phyloP scores from a whole-genome alignment of 2,113 vertebrate species.

The Melospiza georgiana region DNA sequence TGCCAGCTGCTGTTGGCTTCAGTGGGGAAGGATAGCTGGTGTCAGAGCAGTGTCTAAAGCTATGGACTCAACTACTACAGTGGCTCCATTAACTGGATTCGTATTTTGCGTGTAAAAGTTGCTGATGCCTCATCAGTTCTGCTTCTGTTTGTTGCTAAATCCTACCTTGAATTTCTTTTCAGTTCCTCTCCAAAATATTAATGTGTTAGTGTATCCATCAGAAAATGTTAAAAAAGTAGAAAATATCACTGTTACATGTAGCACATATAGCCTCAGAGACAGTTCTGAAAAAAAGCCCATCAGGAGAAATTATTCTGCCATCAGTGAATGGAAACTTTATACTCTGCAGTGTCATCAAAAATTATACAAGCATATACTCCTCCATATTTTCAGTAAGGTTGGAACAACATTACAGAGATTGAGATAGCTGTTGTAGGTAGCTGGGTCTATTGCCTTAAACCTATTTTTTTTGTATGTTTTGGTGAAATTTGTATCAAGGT shows the following conservation, averaged over 20 bases:
- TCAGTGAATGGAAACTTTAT: slow-evolving; percentile 19
- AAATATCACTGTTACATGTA: slow-evolving; percentile 29
- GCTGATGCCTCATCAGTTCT: neutral
- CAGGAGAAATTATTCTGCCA: slow-evolving; percentile 3
- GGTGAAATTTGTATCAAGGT: neutral
- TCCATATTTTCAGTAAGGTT: slow-evolving; percentile 15
- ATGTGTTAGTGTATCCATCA: slow-evolving; percentile 11
- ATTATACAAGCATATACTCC: neutral
- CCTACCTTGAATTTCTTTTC: neutral
- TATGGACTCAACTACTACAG: accelerated
- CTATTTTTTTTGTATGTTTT: neutral
- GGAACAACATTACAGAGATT: neutral
- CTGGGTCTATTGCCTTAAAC: neutral
- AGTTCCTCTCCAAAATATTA: slow-evolving; percentile 32
- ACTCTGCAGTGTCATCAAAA: slow-evolving; percentile 22
- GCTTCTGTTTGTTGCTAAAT: neutral
- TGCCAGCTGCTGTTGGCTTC: neutral
- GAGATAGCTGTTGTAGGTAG: slow-evolving; percentile 40
- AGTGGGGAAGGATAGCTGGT: neutral
- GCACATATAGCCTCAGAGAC: slow-evolving; percentile 13
- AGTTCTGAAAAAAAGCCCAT: slow-evolving; percentile 48
- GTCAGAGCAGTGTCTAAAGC: neutral
- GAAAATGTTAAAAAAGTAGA: slow-evolving; percentile 48
- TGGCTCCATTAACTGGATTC: neutral
- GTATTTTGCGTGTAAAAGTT: neutral